Evolutionary conservation across 2,797 vertebrate species (phyloP).

Genomic region (Sebastes kiyomatsui): DNA sequence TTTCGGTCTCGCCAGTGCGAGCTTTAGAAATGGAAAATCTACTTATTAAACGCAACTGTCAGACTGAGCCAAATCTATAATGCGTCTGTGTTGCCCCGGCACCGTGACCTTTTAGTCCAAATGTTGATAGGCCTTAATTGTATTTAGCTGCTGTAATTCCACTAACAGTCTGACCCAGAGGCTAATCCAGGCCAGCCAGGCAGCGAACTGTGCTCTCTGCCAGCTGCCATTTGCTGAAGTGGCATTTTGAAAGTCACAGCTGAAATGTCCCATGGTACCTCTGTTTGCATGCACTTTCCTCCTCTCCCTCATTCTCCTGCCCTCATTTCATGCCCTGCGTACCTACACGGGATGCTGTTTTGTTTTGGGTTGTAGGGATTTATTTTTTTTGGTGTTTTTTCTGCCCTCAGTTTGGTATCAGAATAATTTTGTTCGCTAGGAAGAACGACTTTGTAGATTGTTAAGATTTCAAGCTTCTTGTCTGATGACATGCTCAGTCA

Average conservation of each 20-base stretch:
- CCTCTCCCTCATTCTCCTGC: conserved; percentile 12
- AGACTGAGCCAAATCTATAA: conserved; percentile 52
- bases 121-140: conserved; percentile 77
- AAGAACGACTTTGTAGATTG: neutral
- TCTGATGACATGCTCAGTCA: conserved; percentile 2
- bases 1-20: neutral
- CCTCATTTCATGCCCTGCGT: conserved; percentile 32
- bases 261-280: conserved; percentile 66
- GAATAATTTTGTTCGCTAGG: neutral
- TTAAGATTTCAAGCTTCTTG: neutral
- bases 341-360: conserved; percentile 8
- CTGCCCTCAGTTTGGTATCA: neutral
- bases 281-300: conserved; percentile 37
- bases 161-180: conserved; percentile 70
- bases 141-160: conserved; percentile 79
- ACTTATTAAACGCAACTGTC: conserved; percentile 58
- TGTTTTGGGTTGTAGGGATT: conserved; percentile 26
- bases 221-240: conserved; percentile 71
- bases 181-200: conserved; percentile 68
- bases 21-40: conserved; percentile 55
- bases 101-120: conserved; percentile 71
- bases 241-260: conserved; percentile 69
- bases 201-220: conserved; percentile 56
- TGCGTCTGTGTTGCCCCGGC: conserved; percentile 48
- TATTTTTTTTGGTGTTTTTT: neutral